These are phyloP conservation scores for Orthonychiurus folsomi DNA, from an alignment of 2,888 invertebrate genomes.

Conservation along the genomic window DNA sequence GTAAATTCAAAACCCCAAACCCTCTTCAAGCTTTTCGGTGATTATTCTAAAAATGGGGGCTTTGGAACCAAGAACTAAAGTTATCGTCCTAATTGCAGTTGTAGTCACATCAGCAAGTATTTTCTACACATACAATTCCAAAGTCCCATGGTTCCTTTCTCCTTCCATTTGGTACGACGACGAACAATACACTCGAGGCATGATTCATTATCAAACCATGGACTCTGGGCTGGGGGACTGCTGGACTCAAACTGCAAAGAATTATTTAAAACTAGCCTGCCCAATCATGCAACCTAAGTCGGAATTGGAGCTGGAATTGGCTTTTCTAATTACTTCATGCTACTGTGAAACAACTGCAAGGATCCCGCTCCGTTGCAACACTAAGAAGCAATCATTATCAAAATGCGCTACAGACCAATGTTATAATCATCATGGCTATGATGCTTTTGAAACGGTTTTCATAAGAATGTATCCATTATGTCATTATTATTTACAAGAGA, in stretches of 20 bases:
- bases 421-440: background rate
- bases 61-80: no score
- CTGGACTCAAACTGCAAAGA: background rate
- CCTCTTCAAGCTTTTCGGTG: no score
- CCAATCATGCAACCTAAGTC: background rate
- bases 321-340: constrained; percentile 1
- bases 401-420: background rate
- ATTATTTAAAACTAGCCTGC: background rate
- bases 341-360: background rate
- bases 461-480: background rate
- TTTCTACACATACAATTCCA: no score
- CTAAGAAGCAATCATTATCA: background rate
- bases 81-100: no score
- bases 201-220: background rate
- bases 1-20: no score
- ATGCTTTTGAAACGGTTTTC: background rate
- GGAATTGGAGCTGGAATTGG: background rate
- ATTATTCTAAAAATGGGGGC: no score
- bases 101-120: no score
- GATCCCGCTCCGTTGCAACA: background rate
- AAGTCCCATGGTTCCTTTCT: no score
- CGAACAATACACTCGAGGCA: background rate
- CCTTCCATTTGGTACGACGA: background rate
- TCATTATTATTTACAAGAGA: no score
- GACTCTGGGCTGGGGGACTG: constrained; percentile 2